Base-by-base conservation (phyloP, 2,888 invertebrate species). In the Dryomyza anilis region DNA sequence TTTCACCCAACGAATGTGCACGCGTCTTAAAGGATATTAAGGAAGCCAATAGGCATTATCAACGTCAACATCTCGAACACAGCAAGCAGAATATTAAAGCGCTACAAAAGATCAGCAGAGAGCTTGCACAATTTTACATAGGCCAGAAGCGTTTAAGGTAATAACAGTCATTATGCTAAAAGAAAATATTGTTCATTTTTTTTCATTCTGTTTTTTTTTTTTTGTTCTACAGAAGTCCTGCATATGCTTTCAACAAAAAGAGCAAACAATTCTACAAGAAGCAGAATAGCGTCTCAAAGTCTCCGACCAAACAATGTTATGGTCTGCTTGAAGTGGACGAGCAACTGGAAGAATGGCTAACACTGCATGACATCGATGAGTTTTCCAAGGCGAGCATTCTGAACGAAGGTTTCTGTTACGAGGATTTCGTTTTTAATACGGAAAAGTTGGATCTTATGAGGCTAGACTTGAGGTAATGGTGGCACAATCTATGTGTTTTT, bases 391-490 rank as follows among this genome's bases (percentile, higher is more conserved):
- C 86, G 50, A 88, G 87, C 75, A 89, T 96, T 72, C 80, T 89
- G 2, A 82, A 85, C 25, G 93, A 96, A 80, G 90, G 91, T 70
- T 96, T 91, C 81, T 88, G 90, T 1, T 86, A 94, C 68, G 87
- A 89, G 29, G 95, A 96, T 81, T 85, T 98, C 59, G 82, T 96
- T 67, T 88, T 88, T 68, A 88, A 92, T 74, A 88, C 94, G 73
- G 91, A 90, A 19, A 87, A 94, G 72, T 91, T 94, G 59, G 97
- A 98, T 83, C 84, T 98, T 61, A 86, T 90, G 62, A 88, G 89
- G 74, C 85, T 96, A 64, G 89, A 90, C 59, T 86, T 97, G 65
- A 91, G 89, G 94, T 94, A 82, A 79, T 19, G 3, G 12, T 21
- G 2, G 2, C 10, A 55, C 10, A 33, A 30, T 55, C 7, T 27